Evolutionary conservation across 2,113 vertebrate species (phyloP), one percentile per base, ranked within the genome.

Genomic region (Cheilinus undulatus): DNA sequence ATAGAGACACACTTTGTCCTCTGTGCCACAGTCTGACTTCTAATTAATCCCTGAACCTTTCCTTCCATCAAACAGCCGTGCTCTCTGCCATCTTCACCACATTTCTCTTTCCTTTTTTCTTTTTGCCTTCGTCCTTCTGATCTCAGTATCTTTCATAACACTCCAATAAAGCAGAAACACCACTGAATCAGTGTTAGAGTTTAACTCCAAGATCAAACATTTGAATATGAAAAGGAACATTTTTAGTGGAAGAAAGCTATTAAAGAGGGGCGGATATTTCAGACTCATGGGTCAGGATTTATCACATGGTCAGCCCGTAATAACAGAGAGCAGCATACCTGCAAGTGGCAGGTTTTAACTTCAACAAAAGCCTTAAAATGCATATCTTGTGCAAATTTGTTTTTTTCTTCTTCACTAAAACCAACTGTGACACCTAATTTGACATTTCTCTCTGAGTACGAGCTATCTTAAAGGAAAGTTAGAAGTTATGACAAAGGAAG

Each of bases 151-250:
- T 58, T 26, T 49, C 40, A 61, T 26, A 53, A 53, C 28, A 76
- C 27, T 66, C 43, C 40, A 26, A 53, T 73, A 53, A 59, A 69
- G 51, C 30, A 49, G 30, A 56, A 61, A 69, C 2, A 28, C 42
- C 24, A 52, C 52, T 58, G 67, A 71, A 73, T 17, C 11, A 42
- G 28, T 17, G 46, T 61, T 17, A 42, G 67, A 76, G 78, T 60
- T 51, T 32, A 58, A 67, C 30, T 64, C 19, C 46, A 30, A 62
- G 53, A 60, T 78, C 22, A 34, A 65, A 65, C 34, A 58, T 76
- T 38, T 74, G 14, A 70, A 71, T 62, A 64, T 14, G 26, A 76
- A 34, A 22, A 13, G 26, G 5, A 54, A 40, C 15, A 28, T 54
- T 54, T 69, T 7, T 3, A 7, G 13, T 4, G 23, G 19, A 30